Conservation (phyloP, 2,113 vertebrate species). For the Cnemophilus loriae region DNA sequence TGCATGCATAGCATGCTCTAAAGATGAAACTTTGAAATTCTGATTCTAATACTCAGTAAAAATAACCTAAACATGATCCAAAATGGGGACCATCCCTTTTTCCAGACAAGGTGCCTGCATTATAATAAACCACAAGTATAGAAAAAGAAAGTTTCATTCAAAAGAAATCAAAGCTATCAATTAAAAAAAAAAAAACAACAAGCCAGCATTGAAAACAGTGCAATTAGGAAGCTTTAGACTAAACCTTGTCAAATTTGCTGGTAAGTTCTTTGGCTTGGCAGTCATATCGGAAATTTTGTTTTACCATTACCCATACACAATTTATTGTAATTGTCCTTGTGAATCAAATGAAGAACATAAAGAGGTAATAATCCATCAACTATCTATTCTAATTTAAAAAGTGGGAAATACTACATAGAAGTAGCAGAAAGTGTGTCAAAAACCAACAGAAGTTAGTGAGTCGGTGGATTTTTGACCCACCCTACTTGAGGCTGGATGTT, state of each 20-base stretch:
- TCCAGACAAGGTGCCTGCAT: background rate
- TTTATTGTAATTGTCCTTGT: background rate
- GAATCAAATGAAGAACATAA: background rate
- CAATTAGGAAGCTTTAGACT: background rate
- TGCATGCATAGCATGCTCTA: background rate
- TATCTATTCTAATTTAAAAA: background rate
- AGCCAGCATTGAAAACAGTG: background rate
- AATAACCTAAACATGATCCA: background rate
- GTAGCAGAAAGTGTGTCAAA: rapidly evolving
- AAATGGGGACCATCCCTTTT: background rate
- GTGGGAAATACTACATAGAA: background rate
- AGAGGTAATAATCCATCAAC: background rate
- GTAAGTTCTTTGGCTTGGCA: background rate
- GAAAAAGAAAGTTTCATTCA: background rate
- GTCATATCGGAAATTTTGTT: background rate
- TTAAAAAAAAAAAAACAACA: background rate
- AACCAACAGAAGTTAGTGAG: background rate
- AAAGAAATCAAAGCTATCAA: background rate
- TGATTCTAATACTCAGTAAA: background rate
- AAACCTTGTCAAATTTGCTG: background rate
- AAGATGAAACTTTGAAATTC: background rate
- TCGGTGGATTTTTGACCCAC: background rate
- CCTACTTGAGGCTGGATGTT: background rate
- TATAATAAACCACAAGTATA: background rate
- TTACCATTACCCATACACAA: background rate